Conservation (phyloP, 2,888 invertebrate species). For the Lutraria lutraria region DNA sequence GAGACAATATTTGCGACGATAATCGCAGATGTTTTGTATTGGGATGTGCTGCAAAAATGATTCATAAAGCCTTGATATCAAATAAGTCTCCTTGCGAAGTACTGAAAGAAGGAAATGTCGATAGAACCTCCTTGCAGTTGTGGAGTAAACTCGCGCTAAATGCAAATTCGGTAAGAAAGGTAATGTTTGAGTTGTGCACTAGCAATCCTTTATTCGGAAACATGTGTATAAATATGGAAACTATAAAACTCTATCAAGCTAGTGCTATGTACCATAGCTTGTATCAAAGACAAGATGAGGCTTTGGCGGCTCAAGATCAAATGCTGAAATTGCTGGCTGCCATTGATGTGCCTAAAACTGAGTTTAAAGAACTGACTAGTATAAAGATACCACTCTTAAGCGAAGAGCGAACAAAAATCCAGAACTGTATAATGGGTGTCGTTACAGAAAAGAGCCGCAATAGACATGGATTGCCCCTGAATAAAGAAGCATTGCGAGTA, state of each 20-base stretch:
- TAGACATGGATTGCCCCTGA: neutral
- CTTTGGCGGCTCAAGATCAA: conserved; percentile 48
- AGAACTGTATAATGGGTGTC: conserved; percentile 9
- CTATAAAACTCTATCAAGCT: conserved; percentile 40
- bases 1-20: conserved; percentile 36
- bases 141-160: conserved; percentile 54
- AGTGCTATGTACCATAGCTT: conserved; percentile 55
- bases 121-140: conserved; percentile 36
- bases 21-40: neutral
- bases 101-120: conserved; percentile 10
- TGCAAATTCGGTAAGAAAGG: conserved; percentile 31
- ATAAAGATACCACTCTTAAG: conserved; percentile 54
- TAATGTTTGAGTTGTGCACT: conserved; percentile 3
- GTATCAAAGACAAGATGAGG: conserved; percentile 54
- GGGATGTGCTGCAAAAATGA: conserved; percentile 46
- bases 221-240: conserved; percentile 25
- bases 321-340: conserved; percentile 46
- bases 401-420: conserved; percentile 26
- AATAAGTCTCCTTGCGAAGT: conserved; percentile 35
- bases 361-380: conserved; percentile 22
- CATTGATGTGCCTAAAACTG: conserved; percentile 32
- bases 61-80: conserved; percentile 42
- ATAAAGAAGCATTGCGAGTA: conserved; percentile 17
- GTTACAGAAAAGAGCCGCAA: neutral
- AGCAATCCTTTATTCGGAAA: neutral